A percentile compares a stretch with the other conserved stretches of the same genome.
Conservation (phyloP, 2,797 vertebrate species). For the Gadopsis bispinosus region DNA sequence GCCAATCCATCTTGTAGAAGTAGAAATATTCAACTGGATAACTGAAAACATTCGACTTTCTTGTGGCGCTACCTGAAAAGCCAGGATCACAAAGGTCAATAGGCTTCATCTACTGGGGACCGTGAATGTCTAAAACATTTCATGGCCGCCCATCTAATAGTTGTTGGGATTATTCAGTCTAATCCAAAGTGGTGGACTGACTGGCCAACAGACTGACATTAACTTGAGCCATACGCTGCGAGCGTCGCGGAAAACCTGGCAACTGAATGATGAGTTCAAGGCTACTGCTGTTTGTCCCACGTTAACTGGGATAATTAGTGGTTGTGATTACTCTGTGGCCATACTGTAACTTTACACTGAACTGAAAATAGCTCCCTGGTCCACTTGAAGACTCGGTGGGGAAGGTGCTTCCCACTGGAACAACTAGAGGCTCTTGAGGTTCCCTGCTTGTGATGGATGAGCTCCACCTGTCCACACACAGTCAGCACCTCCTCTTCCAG, state of each 20-base stretch:
- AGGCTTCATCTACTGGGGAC: neutral
- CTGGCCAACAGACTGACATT: neutral
- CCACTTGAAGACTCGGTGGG: slow-evolving; percentile 80
- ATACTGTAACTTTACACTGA: slow-evolving; percentile 87
- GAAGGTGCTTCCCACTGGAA: slow-evolving; percentile 81
- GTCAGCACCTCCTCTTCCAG: slow-evolving; percentile 46
- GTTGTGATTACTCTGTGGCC: slow-evolving; percentile 87
- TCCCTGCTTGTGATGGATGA: slow-evolving; percentile 60
- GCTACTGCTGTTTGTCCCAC: slow-evolving; percentile 35
- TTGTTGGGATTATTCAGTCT: slow-evolving; percentile 14
- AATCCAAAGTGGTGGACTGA: neutral
- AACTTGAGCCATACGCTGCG: neutral
- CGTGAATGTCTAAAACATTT: neutral
- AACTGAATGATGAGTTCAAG: neutral
- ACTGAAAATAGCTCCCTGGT: slow-evolving; percentile 85
- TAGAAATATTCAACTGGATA: neutral
- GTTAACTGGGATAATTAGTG: slow-evolving; percentile 58
- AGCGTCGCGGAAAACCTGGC: neutral
- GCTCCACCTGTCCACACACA: slow-evolving; percentile 74
- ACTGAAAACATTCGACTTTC: neutral
- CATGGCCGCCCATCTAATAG: neutral
- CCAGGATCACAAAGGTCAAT: neutral
- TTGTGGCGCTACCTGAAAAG: neutral
- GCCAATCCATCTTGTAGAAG: neutral
- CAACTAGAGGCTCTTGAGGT: slow-evolving; percentile 78